phyloP scores from a whole-genome alignment of 23 tunicate genomes.

The Botrylloides violaceus region DNA sequence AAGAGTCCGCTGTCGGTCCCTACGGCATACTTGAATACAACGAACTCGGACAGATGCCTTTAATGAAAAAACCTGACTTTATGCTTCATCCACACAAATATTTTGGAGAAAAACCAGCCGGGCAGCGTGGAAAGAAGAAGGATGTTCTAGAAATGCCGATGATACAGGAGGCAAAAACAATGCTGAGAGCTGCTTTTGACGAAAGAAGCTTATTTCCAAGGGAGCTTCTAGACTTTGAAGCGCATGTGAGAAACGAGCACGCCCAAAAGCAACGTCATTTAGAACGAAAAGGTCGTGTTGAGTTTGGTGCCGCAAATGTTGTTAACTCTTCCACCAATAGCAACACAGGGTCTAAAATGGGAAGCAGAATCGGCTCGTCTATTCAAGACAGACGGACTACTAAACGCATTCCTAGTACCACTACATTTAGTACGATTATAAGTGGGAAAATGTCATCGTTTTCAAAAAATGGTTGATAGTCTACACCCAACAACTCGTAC shows the following conservation, averaged over 20 bases:
- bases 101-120: constrained; percentile 78
- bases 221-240: constrained; percentile 87
- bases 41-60: constrained; percentile 64
- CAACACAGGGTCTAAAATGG: constrained; percentile 49
- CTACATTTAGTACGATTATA: not conserved
- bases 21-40: constrained; percentile 75
- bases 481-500: too few species aligned
- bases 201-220: constrained; percentile 82
- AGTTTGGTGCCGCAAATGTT: constrained; percentile 34
- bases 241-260: constrained; percentile 79
- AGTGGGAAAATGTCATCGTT: not conserved
- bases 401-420: constrained; percentile 19
- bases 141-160: constrained; percentile 17
- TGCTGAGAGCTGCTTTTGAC: constrained; percentile 90
- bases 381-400: constrained; percentile 21
- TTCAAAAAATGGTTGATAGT: too few species aligned
- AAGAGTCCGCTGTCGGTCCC: constrained; percentile 84
- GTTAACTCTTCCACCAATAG: constrained; percentile 25
- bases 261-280: constrained; percentile 42
- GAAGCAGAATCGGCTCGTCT: constrained; percentile 72
- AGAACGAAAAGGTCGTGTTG: constrained; percentile 44
- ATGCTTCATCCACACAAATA: constrained; percentile 90
- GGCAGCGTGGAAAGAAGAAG: constrained; percentile 14
- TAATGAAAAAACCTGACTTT: constrained; percentile 80
- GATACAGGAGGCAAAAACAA: constrained; percentile 4